Conservation (phyloP, 2,113 vertebrate species). For the Pygoscelis antarcticus region DNA sequence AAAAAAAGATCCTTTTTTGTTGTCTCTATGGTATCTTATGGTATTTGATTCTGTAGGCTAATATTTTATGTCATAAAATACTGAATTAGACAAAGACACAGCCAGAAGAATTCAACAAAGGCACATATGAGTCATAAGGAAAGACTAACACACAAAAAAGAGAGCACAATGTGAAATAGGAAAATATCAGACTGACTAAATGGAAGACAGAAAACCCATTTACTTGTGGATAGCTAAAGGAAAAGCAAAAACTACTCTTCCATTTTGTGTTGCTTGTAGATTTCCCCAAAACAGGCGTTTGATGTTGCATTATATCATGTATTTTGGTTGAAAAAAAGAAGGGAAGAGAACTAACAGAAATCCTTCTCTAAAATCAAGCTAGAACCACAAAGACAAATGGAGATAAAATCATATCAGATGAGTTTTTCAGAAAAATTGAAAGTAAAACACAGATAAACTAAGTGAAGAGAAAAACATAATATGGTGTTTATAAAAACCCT, state of each 20-base stretch:
- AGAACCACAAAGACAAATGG: background rate
- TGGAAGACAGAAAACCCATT: background rate
- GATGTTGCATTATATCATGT: background rate
- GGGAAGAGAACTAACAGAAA: background rate
- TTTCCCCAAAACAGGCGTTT: background rate
- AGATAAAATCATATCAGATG: background rate
- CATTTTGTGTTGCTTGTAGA: background rate
- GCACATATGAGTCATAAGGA: background rate
- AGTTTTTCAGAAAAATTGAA: background rate
- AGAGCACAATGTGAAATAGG: background rate
- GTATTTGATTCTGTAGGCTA: background rate
- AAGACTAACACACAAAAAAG: background rate
- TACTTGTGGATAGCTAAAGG: background rate
- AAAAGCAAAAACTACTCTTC: background rate
- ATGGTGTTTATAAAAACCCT: background rate
- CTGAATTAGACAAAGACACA: background rate
- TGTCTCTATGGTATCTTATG: background rate
- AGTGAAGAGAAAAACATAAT: rapidly evolving
- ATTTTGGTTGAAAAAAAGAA: background rate
- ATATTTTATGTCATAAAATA: background rate
- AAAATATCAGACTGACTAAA: background rate
- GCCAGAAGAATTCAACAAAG: background rate
- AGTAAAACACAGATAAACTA: background rate
- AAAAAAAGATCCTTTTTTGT: background rate
- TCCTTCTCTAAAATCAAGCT: background rate